phyloP scores from a whole-genome alignment of 2,113 vertebrate species.

The Trogon surrucura region DNA sequence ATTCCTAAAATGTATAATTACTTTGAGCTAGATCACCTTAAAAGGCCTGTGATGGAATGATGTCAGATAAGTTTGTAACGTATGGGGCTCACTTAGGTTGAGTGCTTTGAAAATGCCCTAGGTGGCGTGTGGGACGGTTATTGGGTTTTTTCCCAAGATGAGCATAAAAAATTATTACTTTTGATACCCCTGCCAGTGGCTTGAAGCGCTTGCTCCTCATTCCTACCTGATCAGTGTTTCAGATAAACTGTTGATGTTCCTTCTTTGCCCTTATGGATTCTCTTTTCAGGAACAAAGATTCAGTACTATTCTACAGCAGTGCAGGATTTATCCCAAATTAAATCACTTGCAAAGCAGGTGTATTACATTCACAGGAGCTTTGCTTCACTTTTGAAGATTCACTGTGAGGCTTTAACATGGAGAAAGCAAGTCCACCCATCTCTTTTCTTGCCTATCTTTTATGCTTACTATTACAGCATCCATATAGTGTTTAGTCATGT shows the following conservation, averaged over 20 bases:
- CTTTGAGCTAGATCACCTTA: not conserved
- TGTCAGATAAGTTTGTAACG: conserved; percentile 26
- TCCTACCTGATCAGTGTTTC: not conserved
- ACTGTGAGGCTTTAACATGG: not conserved
- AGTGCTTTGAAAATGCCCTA: not conserved
- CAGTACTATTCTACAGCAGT: not conserved
- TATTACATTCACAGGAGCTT: not conserved
- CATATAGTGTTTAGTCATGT: not conserved
- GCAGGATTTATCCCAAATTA: not conserved
- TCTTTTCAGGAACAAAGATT: not conserved
- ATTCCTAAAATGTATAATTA: not conserved
- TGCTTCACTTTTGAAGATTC: not conserved
- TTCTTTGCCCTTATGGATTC: not conserved
- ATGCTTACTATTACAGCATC: not conserved
- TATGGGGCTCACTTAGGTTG: not conserved
- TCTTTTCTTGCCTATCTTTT: not conserved
- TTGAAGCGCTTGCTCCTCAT: not conserved
- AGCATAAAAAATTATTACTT: not conserved
- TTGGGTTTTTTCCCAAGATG: not conserved
- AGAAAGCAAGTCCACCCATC: not conserved
- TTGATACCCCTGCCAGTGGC: not conserved
- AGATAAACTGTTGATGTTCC: not conserved
- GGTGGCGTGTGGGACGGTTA: not conserved
- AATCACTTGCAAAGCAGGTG: not conserved
- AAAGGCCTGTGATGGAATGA: not conserved